Evolutionary conservation across 2,113 vertebrate genomes (phyloP).

Genomic region (Hippocampus guttulatus): DNA sequence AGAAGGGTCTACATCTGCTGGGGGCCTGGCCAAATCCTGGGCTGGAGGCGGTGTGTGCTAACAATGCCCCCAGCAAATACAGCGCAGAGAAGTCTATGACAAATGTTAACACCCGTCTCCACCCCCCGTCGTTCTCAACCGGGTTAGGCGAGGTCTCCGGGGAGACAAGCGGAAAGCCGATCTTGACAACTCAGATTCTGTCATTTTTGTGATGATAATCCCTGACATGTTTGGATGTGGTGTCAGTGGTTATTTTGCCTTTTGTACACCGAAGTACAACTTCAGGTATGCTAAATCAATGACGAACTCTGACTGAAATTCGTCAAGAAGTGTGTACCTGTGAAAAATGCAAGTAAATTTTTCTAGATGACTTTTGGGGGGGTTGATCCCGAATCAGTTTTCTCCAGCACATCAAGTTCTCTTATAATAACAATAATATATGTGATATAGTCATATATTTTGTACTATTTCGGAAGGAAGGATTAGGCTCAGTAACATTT

Average conservation of each 20-base stretch:
- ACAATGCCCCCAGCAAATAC: slow-evolving; percentile 91
- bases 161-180: slow-evolving; percentile 68
- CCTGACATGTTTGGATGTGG: slow-evolving; percentile 70
- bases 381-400: no score
- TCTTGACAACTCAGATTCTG: slow-evolving; percentile 70
- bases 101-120: slow-evolving; percentile 54
- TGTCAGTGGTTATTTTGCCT: slow-evolving; percentile 62
- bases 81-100: slow-evolving; percentile 73
- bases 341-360: no score
- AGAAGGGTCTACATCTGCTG: slow-evolving; percentile 78
- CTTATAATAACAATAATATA: no score
- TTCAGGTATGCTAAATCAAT: slow-evolving; percentile 50
- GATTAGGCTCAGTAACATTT: no score
- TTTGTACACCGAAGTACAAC: slow-evolving; percentile 34
- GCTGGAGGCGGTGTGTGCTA: slow-evolving; percentile 80
- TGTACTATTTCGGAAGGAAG: no score
- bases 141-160: slow-evolving; percentile 55
- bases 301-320: slow-evolving; percentile 1
- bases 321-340: neutral
- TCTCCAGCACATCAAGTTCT: no score
- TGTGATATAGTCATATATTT: no score
- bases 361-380: no score
- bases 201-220: slow-evolving; percentile 76
- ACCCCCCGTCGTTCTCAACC: slow-evolving; percentile 39
- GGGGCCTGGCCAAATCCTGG: slow-evolving; percentile 80